Base-by-base conservation (phyloP, 2,113 vertebrate genomes). In the Tragelaphus imberbis region DNA sequence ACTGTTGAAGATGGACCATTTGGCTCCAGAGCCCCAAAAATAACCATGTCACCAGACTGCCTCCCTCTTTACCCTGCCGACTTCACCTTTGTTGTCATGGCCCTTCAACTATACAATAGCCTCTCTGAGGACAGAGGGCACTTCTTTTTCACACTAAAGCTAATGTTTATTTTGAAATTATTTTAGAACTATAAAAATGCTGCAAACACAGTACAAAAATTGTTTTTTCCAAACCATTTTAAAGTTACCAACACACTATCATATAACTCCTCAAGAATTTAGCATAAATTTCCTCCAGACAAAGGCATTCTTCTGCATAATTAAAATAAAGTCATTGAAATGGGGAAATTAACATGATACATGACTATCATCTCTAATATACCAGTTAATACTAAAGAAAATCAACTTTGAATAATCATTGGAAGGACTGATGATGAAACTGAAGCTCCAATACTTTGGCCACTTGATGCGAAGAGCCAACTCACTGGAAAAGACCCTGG, bases 91-190 rank as follows among this genome's bases (percentile, higher is more conserved):
- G 71, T 19, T n/a, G 13, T 23, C 47, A 63, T 65, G 5, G 12
- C 10, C 55, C 47, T 96, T 58, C 84, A 80, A 30, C 36, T 14
- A 10, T 21, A 30, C 14, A 28, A 7, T 33, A 56, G 27, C 17
- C 47, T 91, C 44, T 55, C 61, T 77, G 47, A 92, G 95, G 36
- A n/a, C 25, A 96, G 10, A 14, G 23, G 14, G 11, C 6, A n/a
- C 23, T 63, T 88, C 21, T 65, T 91, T 75, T 68, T 25, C 59
- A 86, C 6, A 21, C n/a, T 68, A 86, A 75, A 84, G 58, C 49
- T 81, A 47, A 40, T 17, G 82, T 95, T 87, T 40, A 90, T 28
- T 88, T 92, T 63, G 12, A 92, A 90, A 91, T 82, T 27, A 77
- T 47, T 84, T 88, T 11, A 94, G 86, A 59, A 71, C 84, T 84